Evolutionary conservation across 2,888 invertebrate genomes (phyloP).

Genomic region (Drosophila borborema): DNA sequence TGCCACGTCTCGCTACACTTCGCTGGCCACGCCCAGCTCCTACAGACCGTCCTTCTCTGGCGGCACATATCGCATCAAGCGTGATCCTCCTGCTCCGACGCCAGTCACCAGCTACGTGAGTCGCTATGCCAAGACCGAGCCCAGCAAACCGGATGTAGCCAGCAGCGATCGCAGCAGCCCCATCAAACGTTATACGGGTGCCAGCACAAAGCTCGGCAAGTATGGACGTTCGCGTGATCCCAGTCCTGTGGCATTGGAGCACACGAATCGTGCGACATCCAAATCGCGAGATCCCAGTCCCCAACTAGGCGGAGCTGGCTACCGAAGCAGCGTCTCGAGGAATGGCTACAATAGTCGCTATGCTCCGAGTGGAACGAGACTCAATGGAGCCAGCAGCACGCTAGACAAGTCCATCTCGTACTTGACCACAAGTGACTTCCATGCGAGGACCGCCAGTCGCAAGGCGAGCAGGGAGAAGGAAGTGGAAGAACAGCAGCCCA

Average conservation of each 20-base stretch:
- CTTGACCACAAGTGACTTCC: constrained; percentile 83
- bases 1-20: constrained; percentile 77
- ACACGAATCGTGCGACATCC: constrained; percentile 84
- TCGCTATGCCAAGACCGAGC: constrained; percentile 71
- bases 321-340: constrained; percentile 59
- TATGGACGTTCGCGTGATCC: constrained; percentile 83
- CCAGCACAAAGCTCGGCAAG: constrained; percentile 71
- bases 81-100: constrained; percentile 76
- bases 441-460: constrained; percentile 82
- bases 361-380: constrained; percentile 31
- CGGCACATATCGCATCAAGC: constrained; percentile 84
- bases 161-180: constrained; percentile 68
- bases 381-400: constrained; percentile 39
- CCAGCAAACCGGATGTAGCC: constrained; percentile 60
- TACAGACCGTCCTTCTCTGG: constrained; percentile 85
- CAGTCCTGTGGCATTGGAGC: constrained; percentile 83
- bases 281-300: constrained; percentile 87
- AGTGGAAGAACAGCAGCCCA: constrained; percentile 44
- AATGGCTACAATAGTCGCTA: constrained; percentile 66
- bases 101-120: constrained; percentile 78
- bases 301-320: constrained; percentile 85
- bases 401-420: constrained; percentile 83
- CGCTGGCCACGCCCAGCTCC: constrained; percentile 82
- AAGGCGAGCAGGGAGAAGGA: constrained; percentile 84
- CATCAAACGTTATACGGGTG: constrained; percentile 75